Base-by-base conservation (phyloP, 2,888 invertebrate species). In the Mesorhabditis sp. region DNA sequence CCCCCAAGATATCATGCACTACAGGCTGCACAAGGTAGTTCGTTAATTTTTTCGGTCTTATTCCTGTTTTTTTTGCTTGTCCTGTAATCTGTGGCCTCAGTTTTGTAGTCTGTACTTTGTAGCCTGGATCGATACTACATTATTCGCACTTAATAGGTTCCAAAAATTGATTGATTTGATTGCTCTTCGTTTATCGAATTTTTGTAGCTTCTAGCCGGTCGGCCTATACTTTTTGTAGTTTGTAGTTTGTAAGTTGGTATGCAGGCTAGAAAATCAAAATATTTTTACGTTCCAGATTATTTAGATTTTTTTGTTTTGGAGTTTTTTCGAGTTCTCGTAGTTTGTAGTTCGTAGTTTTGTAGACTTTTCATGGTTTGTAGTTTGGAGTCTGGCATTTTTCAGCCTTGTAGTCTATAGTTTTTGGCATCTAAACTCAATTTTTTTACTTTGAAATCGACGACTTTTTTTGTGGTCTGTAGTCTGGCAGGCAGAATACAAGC, bases 1-100 rank as follows among this genome's bases (percentile, higher is more conserved):
- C 82, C 83, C 2, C 83, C 83, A 0, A 69, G 82, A 66, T 83
- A 83, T 71, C 82, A 82, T 65, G 75, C 79, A 65, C 72, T 82
- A n/a, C 82, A 79, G 75, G 82, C 82, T 83, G 42, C 28, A 72
- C 42, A 44, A n/a, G 28, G 65, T 72, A 42, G 41, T 41, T 64
- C 13, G 10, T 10, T 10, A 66, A 45, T 50, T 13, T 50, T 66
- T 4, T 58, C n/a, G 10, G 15, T 10, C 13, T 15, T 3, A n/a
- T n/a, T 15, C 43, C 28, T 4, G 62, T 28, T 68, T 63, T 61
- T 62, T 45, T 28, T 41, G 4, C 28, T 28, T n/a, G 7, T 61
- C 28, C 67, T 65, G 41, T 61, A 10, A 58, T 13, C n/a, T n/a
- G 58, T 58, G 10, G 58, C 58, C 58, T 58, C 58, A 1, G 58